phyloP scores from a whole-genome alignment of 2,797 vertebrate species.

The Peromyscus nudipes region DNA sequence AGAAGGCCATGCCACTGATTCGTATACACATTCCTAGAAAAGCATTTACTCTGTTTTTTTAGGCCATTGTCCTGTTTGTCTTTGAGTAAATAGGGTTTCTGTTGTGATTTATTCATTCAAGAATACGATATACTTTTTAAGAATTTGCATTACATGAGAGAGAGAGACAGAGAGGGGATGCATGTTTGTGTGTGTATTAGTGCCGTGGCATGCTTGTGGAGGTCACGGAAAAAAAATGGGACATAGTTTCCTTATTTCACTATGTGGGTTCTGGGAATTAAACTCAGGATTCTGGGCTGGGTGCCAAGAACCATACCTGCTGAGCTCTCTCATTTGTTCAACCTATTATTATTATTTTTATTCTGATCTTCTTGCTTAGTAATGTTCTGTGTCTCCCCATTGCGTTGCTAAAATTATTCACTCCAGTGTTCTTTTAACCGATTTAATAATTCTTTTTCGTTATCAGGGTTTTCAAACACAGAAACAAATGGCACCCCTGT shows the following conservation, averaged over 20 bases:
- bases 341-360: not conserved
- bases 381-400: not conserved
- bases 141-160: not conserved
- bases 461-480: not conserved
- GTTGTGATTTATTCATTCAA: not conserved
- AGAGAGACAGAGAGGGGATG: not conserved
- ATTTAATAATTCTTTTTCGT: not conserved
- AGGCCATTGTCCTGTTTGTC: not conserved
- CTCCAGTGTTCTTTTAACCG: not conserved
- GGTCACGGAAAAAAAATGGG: not conserved
- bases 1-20: no score
- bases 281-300: not conserved
- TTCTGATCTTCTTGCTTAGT: not conserved
- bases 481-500: not conserved
- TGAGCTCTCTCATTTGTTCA: not conserved
- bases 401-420: not conserved
- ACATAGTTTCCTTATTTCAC: not conserved
- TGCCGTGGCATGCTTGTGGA: not conserved
- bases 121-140: not conserved
- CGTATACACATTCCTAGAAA: not conserved
- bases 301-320: not conserved
- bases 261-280: not conserved
- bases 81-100: not conserved
- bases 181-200: not conserved
- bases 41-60: not conserved